A percentile compares a stretch with the other conserved stretches of the same genome.
phyloP scores from a whole-genome alignment of 2,797 vertebrate species.

The Eulemur coronatus region DNA sequence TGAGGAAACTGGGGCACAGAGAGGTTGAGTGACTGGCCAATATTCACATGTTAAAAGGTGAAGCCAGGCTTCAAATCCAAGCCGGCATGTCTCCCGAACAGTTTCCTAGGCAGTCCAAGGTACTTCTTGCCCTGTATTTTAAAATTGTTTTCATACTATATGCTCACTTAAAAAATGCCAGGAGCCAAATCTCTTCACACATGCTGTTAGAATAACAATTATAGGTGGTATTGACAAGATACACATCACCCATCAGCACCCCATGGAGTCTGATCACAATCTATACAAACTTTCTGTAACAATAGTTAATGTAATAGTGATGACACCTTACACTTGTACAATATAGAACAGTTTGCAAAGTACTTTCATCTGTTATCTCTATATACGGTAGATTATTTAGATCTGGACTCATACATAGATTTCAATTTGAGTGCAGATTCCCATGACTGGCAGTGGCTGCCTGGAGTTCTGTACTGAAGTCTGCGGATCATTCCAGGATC shows the following conservation, averaged over 20 bases:
- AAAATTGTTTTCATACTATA: background rate
- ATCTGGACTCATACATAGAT: background rate
- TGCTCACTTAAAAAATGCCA: background rate
- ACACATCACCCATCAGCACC: background rate
- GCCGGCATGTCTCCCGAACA: background rate
- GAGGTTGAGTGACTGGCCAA: background rate
- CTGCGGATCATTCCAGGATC: background rate
- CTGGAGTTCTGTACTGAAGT: background rate
- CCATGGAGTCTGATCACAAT: background rate
- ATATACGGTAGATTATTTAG: background rate
- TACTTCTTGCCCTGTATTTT: background rate
- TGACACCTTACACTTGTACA: background rate
- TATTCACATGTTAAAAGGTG: background rate
- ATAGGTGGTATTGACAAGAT: background rate
- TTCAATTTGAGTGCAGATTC: background rate
- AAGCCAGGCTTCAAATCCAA: background rate
- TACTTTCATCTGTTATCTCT: background rate
- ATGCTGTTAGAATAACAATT: background rate
- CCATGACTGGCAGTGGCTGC: background rate
- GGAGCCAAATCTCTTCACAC: background rate
- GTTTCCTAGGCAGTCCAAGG: background rate
- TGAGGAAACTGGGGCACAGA: background rate
- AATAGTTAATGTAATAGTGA: background rate
- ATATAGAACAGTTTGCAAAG: background rate
- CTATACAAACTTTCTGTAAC: background rate